Evolutionary conservation across 2,797 vertebrate genomes (phyloP).

Genomic region (Cercopithecus mitis): DNA sequence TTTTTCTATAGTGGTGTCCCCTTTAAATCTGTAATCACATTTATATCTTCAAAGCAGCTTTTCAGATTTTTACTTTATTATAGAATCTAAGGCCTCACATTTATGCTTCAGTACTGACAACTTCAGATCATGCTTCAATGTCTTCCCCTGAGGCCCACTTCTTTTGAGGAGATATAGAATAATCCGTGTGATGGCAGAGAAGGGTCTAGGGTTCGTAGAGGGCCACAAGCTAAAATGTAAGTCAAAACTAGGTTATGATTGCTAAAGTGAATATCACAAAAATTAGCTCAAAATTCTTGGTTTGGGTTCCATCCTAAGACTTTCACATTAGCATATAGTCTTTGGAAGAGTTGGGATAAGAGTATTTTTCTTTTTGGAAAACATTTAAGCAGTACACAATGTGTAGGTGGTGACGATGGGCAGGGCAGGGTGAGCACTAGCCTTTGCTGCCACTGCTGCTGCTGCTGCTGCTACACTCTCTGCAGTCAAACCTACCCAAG

Average conservation of each 20-base stretch:
- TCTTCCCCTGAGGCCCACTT: not conserved
- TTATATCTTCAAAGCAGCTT: constrained; percentile 45
- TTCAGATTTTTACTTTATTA: constrained; percentile 39
- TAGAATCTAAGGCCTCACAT: constrained; percentile 3
- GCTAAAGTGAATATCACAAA: not conserved
- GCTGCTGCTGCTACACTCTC: not conserved
- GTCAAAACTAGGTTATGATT: not conserved
- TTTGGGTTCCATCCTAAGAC: constrained; percentile 2
- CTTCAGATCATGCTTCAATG: constrained; percentile 28
- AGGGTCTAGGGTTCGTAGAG: not conserved
- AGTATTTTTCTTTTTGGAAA: constrained; percentile 11
- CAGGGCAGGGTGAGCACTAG: not conserved
- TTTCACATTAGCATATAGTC: not conserved
- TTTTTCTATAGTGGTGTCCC: not conserved
- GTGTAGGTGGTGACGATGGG: not conserved
- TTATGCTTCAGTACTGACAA: constrained; percentile 12
- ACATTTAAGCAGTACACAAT: not conserved
- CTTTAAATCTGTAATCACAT: constrained; percentile 34
- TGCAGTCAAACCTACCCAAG: constrained; percentile 11
- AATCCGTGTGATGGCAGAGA: not conserved
- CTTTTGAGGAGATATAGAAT: constrained; percentile 3
- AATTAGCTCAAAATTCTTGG: constrained; percentile 27
- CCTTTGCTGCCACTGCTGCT: not conserved
- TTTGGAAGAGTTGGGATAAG: constrained; percentile 36
- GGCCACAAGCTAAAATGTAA: not conserved